Evolutionary conservation across 37 sponge, comb jelly and placozoan species (phyloP), one percentile per base, ranked within the genome.

Genomic region (Cladorhizidae sp.): DNA sequence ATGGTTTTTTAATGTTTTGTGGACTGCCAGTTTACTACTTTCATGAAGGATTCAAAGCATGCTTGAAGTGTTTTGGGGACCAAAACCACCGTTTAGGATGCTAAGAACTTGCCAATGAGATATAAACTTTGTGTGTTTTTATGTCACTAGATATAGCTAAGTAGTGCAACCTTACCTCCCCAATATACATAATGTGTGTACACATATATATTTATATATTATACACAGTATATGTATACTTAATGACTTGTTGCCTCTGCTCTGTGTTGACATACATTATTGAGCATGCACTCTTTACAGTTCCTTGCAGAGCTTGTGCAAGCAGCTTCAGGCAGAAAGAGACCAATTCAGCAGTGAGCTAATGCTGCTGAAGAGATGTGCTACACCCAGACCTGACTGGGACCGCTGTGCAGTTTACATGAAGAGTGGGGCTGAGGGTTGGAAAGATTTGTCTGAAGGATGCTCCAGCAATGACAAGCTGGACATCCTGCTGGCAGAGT

Each of bases 341-440:
- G 85, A 88, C 57, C 36, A 36, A 41, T 77, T 93, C 22, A 42
- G 42, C 22, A 45, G 72, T 3, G 85, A 93, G 52, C 45, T 88
- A 17, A 63, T 38, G 9, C 38, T 23, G 23, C 70, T 96, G 50
- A 93, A 88, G 49, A 38, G 97, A 25, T 88, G 86, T 45, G 93
- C 97, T 28, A 96, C 97, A 1, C 97, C 97, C 52, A 91, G 97
- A 36, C 97, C 97, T n/a, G 92, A 96, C n/a, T 96, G 97, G 97
- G 64, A 35, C 20, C 83, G 93, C 2, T 94, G 92, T 74, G 82
- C 49, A 2, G 82, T 45, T 17, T 93, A 88, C 49, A 37, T 94
- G 9, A 87, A 94, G 52, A 94, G 93, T 32, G 95, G 95, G 2
- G 76, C 52, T 33, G 91, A 92, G 75, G 82, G 43, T 43, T 95